Percentiles rank a stretch among this genome's conserved stretches.
Conservation (phyloP, 53 echinoderm and acorn worm species). For the Luidia sarsii region DNA sequence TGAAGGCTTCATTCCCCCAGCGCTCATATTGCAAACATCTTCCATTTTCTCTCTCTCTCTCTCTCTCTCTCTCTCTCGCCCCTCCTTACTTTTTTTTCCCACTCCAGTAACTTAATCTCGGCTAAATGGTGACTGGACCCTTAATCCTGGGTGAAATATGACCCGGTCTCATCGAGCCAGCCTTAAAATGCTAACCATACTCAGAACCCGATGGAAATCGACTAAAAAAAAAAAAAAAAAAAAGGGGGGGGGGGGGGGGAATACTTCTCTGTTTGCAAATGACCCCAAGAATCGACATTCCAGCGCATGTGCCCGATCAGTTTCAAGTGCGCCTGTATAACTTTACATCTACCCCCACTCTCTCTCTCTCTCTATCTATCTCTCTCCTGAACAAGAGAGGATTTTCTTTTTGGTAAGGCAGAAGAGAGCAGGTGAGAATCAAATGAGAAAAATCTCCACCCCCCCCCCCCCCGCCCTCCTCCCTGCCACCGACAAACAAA, state of each 20-base stretch:
- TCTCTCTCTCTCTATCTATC: too few relatives aligned
- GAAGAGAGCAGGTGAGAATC: constrained; percentile 24
- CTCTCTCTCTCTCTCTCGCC: too few relatives aligned
- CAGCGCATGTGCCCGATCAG: constrained; percentile 30
- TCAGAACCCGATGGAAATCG: neutral
- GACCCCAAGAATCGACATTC: constrained; percentile 33
- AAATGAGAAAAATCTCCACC: neutral
- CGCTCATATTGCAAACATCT: constrained; percentile 7
- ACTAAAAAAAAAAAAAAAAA: neutral
- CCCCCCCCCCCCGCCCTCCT: too few relatives aligned
- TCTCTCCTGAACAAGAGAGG: too few relatives aligned
- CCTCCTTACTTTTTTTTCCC: too few relatives aligned
- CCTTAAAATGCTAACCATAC: constrained; percentile 55
- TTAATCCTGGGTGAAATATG: constrained; percentile 48
- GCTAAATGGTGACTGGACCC: constrained; percentile 33
- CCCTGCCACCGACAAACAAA: too few relatives aligned
- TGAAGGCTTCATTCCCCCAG: constrained; percentile 10
- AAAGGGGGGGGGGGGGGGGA: neutral
- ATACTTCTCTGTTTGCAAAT: constrained; percentile 12
- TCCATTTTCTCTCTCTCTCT: too few relatives aligned
- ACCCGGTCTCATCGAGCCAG: constrained; percentile 24
- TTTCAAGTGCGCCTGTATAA: constrained; percentile 30
- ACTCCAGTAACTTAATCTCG: constrained; percentile 34
- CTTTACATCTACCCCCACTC: constrained; percentile 12
- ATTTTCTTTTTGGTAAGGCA: neutral